Percentiles rank a stretch among this genome's conserved stretches.
These are phyloP conservation scores for Entelurus aequoreus DNA, from an alignment of 2,113 vertebrate species.

Conservation along the genomic window DNA sequence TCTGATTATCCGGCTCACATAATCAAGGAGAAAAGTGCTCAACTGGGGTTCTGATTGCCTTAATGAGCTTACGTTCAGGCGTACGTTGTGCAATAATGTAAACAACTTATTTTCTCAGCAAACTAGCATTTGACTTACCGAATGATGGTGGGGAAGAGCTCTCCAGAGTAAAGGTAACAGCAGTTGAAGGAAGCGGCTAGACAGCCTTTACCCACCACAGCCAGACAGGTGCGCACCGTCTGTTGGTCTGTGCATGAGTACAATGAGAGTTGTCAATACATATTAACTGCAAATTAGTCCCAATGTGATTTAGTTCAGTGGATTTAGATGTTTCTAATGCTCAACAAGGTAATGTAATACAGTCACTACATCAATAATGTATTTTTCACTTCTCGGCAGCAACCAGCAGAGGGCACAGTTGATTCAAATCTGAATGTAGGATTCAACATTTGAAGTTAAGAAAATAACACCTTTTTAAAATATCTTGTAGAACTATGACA, in stretches of 20 bases:
- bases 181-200: conserved; percentile 83
- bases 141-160: conserved; percentile 70
- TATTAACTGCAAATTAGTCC: no score
- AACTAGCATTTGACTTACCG: conserved; percentile 44
- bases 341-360: no score
- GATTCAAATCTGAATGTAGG: background rate
- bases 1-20: conserved; percentile 8
- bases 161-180: conserved; percentile 74
- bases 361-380: no score
- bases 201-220: conserved; percentile 85
- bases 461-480: background rate
- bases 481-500: background rate
- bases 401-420: conserved; percentile 1
- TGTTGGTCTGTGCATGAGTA: conserved; percentile 67
- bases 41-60: background rate
- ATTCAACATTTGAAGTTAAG: background rate
- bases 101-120: background rate
- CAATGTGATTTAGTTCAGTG: no score
- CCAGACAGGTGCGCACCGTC: conserved; percentile 72
- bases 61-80: conserved; percentile 2
- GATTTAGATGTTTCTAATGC: background rate
- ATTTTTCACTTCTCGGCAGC: background rate
- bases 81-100: background rate
- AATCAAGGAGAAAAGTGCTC: conserved; percentile 4
- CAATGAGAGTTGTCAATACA: background rate